phyloP scores from a whole-genome alignment of 2,888 invertebrate species.

The Drosophila colorata region DNA sequence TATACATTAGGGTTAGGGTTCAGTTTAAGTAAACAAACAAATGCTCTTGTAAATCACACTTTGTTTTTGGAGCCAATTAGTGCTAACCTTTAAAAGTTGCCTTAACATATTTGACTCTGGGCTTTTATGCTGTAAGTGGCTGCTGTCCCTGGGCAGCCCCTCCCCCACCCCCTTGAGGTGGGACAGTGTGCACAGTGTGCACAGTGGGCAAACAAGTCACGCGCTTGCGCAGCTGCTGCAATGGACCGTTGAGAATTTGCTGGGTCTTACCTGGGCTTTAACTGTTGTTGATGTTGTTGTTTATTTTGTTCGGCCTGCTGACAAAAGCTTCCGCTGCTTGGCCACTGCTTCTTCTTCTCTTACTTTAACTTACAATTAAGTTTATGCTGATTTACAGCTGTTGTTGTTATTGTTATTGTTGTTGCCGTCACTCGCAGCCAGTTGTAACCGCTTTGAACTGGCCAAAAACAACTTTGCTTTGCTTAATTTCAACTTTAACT shows the following conservation, averaged over 20 bases:
- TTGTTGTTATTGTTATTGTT: constrained; percentile 20
- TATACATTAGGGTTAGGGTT: no score
- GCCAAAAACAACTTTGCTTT: constrained; percentile 27
- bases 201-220: constrained; percentile 34
- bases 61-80: neutral
- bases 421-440: constrained; percentile 30
- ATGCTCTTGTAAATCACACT: neutral
- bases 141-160: neutral
- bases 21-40: neutral
- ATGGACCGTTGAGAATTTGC: constrained; percentile 28
- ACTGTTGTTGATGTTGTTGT: constrained; percentile 10
- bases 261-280: constrained; percentile 46
- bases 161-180: neutral
- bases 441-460: constrained; percentile 65
- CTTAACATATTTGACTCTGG: neutral
- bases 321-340: constrained; percentile 34
- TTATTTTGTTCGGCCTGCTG: constrained; percentile 8
- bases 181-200: no score
- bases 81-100: constrained; percentile 9
- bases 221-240: constrained; percentile 51
- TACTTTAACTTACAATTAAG: constrained; percentile 33
- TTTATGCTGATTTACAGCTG: constrained; percentile 27
- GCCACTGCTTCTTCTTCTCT: neutral
- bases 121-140: constrained; percentile 7
- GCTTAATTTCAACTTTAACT: constrained; percentile 29